A percentile compares a stretch with the other conserved stretches of the same genome.
Evolutionary conservation across 2,113 vertebrate genomes (phyloP).

Genomic region (Boulengeromyrus knoepffleri): DNA sequence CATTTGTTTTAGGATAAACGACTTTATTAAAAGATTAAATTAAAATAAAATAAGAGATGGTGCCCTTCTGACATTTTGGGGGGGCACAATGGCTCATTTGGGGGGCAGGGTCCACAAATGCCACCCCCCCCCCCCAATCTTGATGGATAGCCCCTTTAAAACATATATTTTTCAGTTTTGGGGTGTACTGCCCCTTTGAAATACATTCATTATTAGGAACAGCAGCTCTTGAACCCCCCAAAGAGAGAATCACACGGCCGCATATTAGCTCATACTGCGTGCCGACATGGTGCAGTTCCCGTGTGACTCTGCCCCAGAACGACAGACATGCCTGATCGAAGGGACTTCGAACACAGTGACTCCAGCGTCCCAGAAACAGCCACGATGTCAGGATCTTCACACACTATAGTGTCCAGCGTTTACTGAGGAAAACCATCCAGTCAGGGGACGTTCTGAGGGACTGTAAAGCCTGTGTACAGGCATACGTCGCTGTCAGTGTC

Average conservation of each 20-base stretch:
- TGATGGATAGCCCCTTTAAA: neutral
- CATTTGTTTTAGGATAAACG: too few species aligned
- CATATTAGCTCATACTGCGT: neutral
- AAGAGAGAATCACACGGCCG: neutral
- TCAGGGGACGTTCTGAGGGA: neutral
- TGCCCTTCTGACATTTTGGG: too few species aligned
- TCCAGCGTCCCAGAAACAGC: neutral
- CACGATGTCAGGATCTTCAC: neutral
- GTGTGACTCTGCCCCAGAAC: neutral
- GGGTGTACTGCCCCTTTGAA: neutral
- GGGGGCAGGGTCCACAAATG: too few species aligned
- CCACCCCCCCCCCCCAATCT: too few species aligned
- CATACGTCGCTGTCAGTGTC: neutral
- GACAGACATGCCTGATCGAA: neutral
- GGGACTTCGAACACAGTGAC: neutral
- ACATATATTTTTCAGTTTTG: neutral
- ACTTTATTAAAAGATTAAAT: too few species aligned
- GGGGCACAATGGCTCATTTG: too few species aligned
- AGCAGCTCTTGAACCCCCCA: neutral
- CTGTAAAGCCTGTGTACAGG: neutral
- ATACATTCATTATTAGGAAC: neutral
- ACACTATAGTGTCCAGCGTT: neutral
- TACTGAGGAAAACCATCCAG: neutral
- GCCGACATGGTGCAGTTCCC: neutral
- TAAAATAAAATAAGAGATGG: too few species aligned